phyloP scores from a whole-genome alignment of 1,140 invertebrate genomes.

The Odontomachus brunneus region DNA sequence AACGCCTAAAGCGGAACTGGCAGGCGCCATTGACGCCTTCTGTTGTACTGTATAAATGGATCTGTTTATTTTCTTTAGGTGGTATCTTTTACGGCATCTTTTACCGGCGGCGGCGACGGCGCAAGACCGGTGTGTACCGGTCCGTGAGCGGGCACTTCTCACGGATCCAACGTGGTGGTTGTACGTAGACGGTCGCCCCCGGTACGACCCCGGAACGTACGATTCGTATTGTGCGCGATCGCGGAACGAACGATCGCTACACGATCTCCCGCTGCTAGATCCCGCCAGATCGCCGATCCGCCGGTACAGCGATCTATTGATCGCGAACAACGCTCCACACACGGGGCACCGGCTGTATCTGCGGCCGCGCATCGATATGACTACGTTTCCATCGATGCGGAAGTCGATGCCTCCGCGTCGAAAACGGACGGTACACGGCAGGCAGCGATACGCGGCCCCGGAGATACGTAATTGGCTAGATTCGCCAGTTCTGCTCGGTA shows the following conservation, averaged over 20 bases:
- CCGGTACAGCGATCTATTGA: constrained; percentile 82
- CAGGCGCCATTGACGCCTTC: too few species aligned
- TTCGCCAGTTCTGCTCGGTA: constrained; percentile 1
- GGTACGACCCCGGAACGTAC: constrained; percentile 76
- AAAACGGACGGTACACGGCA: constrained; percentile 46
- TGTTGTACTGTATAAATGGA: too few species aligned
- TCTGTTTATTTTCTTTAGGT: too few species aligned
- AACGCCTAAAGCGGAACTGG: too few species aligned
- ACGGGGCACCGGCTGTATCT: constrained; percentile 59
- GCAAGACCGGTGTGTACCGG: constrained; percentile 69
- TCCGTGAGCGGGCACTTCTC: constrained; percentile 69
- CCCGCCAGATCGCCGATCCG: constrained; percentile 79
- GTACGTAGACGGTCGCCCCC: constrained; percentile 74
- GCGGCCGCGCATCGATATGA: constrained; percentile 72
- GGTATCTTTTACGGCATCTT: constrained; percentile 49
- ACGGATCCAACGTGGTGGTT: constrained; percentile 66
- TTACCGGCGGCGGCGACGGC: constrained; percentile 41
- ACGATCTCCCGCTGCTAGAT: constrained; percentile 82
- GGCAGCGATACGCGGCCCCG: background rate
- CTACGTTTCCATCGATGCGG: constrained; percentile 76
- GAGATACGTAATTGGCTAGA: constrained; percentile 54
- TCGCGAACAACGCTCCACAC: constrained; percentile 79
- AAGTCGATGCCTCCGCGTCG: constrained; percentile 69
- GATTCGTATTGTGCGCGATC: constrained; percentile 77
- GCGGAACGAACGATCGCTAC: constrained; percentile 82